A percentile compares a stretch with the other conserved stretches of the same genome.
These are phyloP conservation scores for Catotricha subobsoleta DNA, from an alignment of 2,888 invertebrate species.

Conservation along the genomic window DNA sequence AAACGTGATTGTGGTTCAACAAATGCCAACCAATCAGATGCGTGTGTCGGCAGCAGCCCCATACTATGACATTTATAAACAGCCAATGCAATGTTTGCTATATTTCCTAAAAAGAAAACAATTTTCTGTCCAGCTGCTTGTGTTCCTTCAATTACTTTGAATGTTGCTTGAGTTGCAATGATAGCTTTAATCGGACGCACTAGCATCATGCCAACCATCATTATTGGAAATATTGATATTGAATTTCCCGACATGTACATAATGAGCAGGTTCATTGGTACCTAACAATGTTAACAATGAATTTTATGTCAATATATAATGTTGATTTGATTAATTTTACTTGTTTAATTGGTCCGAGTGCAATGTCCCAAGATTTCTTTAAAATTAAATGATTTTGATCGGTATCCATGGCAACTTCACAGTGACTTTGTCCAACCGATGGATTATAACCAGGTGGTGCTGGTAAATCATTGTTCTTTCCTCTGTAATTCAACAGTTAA, in stretches of 20 bases:
- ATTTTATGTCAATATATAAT: neutral
- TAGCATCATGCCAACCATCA: slow-evolving; percentile 99
- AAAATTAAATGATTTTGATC: slow-evolving; percentile 72
- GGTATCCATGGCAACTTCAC: slow-evolving; percentile 56
- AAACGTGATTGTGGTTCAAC: slow-evolving; percentile 74
- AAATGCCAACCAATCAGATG: slow-evolving; percentile 97
- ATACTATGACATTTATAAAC: slow-evolving; percentile 96
- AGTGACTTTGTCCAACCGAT: slow-evolving; percentile 48
- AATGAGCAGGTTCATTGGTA: slow-evolving; percentile 97
- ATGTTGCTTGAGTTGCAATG: slow-evolving; percentile 73
- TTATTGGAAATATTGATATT: slow-evolving; percentile 98
- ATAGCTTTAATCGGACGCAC: slow-evolving; percentile 91
- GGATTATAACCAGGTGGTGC: slow-evolving; percentile 75
- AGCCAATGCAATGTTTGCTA: slow-evolving; percentile 78
- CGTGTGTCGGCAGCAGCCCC: slow-evolving; percentile 90
- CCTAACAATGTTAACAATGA: slow-evolving; percentile 15
- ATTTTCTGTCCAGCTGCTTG: slow-evolving; percentile 82
- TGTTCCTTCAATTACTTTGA: slow-evolving; percentile 86
- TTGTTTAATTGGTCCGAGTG: slow-evolving; percentile 85
- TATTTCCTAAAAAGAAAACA: slow-evolving; percentile 83
- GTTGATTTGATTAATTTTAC: slow-evolving; percentile 21
- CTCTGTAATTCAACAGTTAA: slow-evolving; percentile 7
- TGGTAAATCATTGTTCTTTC: slow-evolving; percentile 38
- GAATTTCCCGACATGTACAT: slow-evolving; percentile 99
- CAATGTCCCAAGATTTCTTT: slow-evolving; percentile 94